Conservation (phyloP, 2,797 vertebrate genomes). For the Enteromius radiatus region DNA sequence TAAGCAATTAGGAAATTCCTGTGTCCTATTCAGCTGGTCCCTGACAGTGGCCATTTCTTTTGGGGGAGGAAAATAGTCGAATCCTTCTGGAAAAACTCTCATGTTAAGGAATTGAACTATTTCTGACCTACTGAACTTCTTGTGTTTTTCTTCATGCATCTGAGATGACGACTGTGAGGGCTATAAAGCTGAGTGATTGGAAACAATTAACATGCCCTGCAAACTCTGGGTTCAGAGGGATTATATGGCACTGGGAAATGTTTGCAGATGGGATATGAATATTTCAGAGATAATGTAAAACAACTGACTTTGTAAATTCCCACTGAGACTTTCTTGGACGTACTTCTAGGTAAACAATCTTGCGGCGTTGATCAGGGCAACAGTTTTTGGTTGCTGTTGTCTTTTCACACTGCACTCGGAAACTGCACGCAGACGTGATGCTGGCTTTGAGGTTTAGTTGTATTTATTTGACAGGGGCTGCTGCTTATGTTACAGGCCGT, state of each 20-base stretch:
- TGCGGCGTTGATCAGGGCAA: background rate
- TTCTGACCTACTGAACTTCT: conserved; percentile 57
- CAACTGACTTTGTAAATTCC: conserved; percentile 42
- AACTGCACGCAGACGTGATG: conserved; percentile 19
- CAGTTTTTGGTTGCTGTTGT: conserved; percentile 22
- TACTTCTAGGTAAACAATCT: conserved; percentile 25
- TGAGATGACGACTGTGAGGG: conserved; percentile 29
- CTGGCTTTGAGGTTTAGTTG: conserved; percentile 50
- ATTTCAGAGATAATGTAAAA: conserved; percentile 40
- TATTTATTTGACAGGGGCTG: conserved; percentile 51
- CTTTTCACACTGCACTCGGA: background rate
- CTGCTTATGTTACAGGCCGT: conserved; percentile 20
- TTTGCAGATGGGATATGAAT: conserved; percentile 44
- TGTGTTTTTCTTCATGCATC: conserved; percentile 38
- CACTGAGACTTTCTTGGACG: conserved; percentile 18
- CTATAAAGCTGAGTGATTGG: conserved; percentile 41
- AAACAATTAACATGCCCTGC: conserved; percentile 19
- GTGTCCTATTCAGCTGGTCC: conserved; percentile 56
- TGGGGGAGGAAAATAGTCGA: conserved; percentile 38
- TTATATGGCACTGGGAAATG: conserved; percentile 17
- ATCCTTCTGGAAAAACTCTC: conserved; percentile 33
- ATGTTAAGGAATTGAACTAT: conserved; percentile 55
- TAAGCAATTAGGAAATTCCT: conserved; percentile 67
- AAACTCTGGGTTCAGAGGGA: conserved; percentile 21
- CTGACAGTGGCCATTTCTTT: conserved; percentile 50